Evolutionary conservation across 2,113 vertebrate species (phyloP).

Genomic region (Lutjanus erythropterus): DNA sequence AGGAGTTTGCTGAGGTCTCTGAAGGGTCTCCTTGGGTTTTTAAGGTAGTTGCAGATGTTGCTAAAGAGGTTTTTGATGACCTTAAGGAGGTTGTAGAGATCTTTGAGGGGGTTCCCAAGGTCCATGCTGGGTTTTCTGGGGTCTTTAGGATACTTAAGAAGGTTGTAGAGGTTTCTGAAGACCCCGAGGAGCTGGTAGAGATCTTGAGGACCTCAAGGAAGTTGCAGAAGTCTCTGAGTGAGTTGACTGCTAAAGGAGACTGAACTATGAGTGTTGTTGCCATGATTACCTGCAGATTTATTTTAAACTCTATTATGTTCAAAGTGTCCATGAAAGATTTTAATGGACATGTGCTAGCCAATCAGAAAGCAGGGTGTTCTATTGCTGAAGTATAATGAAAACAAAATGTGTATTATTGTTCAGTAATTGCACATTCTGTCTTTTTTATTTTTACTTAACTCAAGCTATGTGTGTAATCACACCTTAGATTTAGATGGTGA

Average conservation of each 20-base stretch:
- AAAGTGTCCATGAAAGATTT: background rate
- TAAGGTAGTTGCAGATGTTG: too few species aligned
- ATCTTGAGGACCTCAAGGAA: background rate
- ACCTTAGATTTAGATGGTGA: background rate
- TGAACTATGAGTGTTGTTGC: background rate
- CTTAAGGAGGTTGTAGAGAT: background rate
- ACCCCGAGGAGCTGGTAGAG: too few species aligned
- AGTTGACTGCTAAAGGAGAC: background rate
- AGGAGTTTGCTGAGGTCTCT: background rate
- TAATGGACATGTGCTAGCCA: background rate
- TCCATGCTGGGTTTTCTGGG: too few species aligned
- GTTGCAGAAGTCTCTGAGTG: background rate
- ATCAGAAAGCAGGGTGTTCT: background rate
- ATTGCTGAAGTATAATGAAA: background rate
- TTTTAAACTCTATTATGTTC: slow-evolving; percentile 2
- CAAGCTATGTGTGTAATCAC: background rate
- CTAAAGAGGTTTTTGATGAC: too few species aligned
- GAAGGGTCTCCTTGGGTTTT: too few species aligned
- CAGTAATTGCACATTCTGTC: slow-evolving; percentile 2
- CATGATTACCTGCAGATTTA: background rate
- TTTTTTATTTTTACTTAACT: background rate
- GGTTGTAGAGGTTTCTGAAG: background rate
- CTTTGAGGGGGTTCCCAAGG: background rate
- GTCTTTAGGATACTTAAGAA: too few species aligned
- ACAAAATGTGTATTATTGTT: background rate